Evolutionary conservation across 2,888 invertebrate species (phyloP).

Genomic region (Catocala nupta): DNA sequence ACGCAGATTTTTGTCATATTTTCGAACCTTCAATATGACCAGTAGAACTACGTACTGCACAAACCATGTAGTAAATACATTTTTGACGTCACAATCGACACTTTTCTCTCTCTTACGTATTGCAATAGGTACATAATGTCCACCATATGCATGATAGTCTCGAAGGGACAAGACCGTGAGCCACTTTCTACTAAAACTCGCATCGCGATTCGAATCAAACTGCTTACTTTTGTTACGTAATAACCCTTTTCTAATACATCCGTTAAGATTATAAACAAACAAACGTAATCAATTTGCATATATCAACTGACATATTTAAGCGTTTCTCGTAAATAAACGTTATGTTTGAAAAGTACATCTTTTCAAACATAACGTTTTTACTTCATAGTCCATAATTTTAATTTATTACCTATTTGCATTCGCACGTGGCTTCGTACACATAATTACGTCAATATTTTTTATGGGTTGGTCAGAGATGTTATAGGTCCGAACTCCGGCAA

Average conservation of each 20-base stretch:
- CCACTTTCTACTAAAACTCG: conserved; percentile 35
- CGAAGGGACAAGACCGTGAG: conserved; percentile 29
- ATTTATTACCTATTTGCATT: background rate
- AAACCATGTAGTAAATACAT: too few species aligned
- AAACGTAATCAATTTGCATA: conserved; percentile 7
- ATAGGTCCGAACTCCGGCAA: too few species aligned
- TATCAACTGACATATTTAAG: conserved; percentile 1
- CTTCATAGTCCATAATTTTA: conserved; percentile 2
- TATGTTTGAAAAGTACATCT: conserved; percentile 1
- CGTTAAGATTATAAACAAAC: background rate
- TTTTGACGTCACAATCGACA: too few species aligned
- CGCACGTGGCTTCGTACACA: background rate
- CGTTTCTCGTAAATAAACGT: conserved; percentile 1
- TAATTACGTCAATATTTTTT: too few species aligned
- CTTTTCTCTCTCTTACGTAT: too few species aligned
- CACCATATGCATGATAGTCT: conserved; percentile 12
- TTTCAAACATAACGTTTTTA: too few species aligned
- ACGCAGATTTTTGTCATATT: too few species aligned
- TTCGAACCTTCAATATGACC: too few species aligned
- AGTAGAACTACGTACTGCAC: too few species aligned
- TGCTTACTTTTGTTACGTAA: conserved; percentile 27
- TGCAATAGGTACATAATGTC: background rate
- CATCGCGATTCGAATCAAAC: conserved; percentile 1
- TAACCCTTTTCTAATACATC: conserved; percentile 29
- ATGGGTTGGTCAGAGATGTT: too few species aligned